Base-by-base conservation (phyloP, 2,113 vertebrate genomes). In the Pteruthius melanotis region DNA sequence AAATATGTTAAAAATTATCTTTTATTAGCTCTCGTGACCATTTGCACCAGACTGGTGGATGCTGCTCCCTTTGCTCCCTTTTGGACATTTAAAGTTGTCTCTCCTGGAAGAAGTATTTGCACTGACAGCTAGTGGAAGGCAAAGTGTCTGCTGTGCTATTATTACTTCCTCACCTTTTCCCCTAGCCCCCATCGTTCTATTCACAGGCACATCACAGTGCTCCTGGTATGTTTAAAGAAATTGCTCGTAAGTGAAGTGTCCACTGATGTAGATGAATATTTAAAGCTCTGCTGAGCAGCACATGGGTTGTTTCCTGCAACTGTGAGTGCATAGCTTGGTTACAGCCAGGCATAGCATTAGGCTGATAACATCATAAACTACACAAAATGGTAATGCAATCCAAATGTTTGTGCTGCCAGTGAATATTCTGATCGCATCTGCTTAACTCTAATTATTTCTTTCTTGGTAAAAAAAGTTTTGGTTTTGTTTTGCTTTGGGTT, bases 281-380 rank as follows among this genome's bases (percentile, higher is more conserved):
- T 93, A 83, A 85, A 95, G 87, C 70, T 83, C 14, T 1, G 24
- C 74, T 79, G 80, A 89, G 78, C 81, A 87, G 70, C 75, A 65
- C 65, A 50, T 13, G 71, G 30, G 50, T 85, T 74, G 50, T 65
- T 89, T 40, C 79, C 68, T 78, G 13, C 50, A 59, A 4, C 69
- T 92, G 17, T 35, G 76, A 83, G 79, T 22, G 2, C 54, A 54
- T 4, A 15, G 78, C 47, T 94, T 4, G 22, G 45, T 83, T 72
- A 57, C 23, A 89, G 93, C 47, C 76, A 71, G 76, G 54, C 68
- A 59, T 20, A 86, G 68, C 71, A 35, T 81, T 78, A 81, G 69
- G 63, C 70, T 77, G 87, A 80, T 91, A 89, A 89, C 69, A 68
- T 96, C 80, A 35, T 53, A 53, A 87, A n/a, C 86, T 78, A 63